Percentiles rank a stretch among this genome's conserved stretches.
Conservation (phyloP, 37 sponge, comb jelly and placozoan species). For the Theonella swinhoei region DNA sequence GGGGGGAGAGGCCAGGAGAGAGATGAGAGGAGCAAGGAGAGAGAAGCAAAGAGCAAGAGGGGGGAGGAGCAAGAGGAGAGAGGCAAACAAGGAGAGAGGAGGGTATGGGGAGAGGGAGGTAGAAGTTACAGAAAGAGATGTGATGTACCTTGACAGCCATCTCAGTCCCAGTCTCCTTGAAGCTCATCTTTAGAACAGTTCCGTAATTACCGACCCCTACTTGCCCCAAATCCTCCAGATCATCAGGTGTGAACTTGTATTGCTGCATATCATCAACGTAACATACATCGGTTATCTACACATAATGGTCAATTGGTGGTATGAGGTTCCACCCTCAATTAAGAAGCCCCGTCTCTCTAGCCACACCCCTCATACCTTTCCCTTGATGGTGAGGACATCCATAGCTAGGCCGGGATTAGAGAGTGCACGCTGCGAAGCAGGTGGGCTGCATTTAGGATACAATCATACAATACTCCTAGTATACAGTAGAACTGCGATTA, state of each 20-base stretch:
- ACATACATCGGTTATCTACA: too few species aligned
- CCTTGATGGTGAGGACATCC: constrained; percentile 28
- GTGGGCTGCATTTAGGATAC: constrained; percentile 43
- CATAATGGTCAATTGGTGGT: neutral
- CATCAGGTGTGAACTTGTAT: constrained; percentile 56
- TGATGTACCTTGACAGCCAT: constrained; percentile 90
- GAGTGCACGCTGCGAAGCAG: neutral
- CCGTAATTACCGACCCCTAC: constrained; percentile 87
- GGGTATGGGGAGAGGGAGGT: too few species aligned
- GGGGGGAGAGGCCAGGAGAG: neutral
- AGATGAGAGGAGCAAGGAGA: too few species aligned
- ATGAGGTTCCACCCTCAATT: too few species aligned
- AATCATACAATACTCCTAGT: neutral
- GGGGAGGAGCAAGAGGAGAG: too few species aligned
- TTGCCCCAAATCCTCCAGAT: constrained; percentile 67
- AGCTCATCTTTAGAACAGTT: constrained; percentile 84
- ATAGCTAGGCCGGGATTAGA: constrained; percentile 22
- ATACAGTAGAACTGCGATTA: too few species aligned
- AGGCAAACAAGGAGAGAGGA: too few species aligned
- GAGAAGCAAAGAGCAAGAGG: too few species aligned
- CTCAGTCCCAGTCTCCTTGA: constrained; percentile 21
- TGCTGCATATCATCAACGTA: constrained; percentile 30
- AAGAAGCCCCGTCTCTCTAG: too few species aligned
- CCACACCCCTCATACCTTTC: constrained; percentile 42
- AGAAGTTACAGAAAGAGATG: neutral